Base-by-base conservation (phyloP, 2,797 vertebrate genomes). In the Acipenser oxyrinchus region DNA sequence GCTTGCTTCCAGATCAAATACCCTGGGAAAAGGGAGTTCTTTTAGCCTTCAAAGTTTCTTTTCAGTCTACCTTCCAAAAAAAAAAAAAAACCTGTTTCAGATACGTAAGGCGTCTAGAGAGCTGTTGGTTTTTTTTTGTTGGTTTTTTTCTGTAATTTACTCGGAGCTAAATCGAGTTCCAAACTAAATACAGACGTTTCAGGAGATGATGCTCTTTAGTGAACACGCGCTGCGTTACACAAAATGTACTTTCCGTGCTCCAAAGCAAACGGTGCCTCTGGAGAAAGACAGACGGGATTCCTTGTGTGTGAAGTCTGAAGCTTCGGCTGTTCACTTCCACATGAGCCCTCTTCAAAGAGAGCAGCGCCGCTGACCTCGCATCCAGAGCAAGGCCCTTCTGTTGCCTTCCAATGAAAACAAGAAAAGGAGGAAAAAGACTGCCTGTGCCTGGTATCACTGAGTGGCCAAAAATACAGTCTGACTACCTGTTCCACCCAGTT, bases 11-110 rank as follows among this genome's bases (percentile, higher is more conserved):
- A 83, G 83, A 83, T 80, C 71, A 86, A 85, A 86, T 62, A 76
- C 49, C 10, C 48, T 71, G 58, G 68, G 70, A 77, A 76, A 83
- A 80, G 77, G 78, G 69, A 69, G 66, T 66, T 66, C 72, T 77
- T 87, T 88, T 78, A 87, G 71, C 78, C 71, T 15, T 69, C 70
- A 50, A 75, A 81, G 73, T 81, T 79, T 81, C 72, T 79, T 77
- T 80, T 76, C 77, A 69, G 51, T 66, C 63, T 8, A 72, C 79
- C 79, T 81, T 89, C 87, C 87, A 89, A 87, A 86, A 81, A 79
- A 86, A 89, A 86, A 86, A 86, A 73, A 18, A 2, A 73, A 18
- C 79, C 83, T 86, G 83, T 82, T 81, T 79, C 82, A 79, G 74
- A 83, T 78, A 75, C 78, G 67, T 84, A 82, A 78, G 76, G 73